phyloP scores from a whole-genome alignment of 2,888 invertebrate genomes.

The Phengaris arion region DNA sequence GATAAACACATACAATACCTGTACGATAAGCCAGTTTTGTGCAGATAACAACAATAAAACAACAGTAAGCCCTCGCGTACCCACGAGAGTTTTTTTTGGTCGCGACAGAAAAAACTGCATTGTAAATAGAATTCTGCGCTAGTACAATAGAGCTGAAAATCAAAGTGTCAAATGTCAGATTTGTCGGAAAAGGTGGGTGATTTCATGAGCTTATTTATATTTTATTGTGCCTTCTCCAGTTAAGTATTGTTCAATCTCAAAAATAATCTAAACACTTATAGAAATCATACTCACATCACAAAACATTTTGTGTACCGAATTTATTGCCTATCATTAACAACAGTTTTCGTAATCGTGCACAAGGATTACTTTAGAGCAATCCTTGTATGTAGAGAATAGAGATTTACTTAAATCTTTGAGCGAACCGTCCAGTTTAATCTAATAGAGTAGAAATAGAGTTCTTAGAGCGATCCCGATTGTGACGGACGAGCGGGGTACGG shows the following conservation, averaged over 20 bases:
- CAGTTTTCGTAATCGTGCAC: not conserved
- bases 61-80: too few species aligned
- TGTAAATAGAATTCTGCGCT: too few species aligned
- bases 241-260: too few species aligned
- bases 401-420: not conserved
- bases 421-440: constrained; percentile 30
- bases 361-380: not conserved
- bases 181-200: not conserved
- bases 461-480: constrained; percentile 41
- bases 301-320: not conserved
- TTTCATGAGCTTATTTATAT: too few species aligned
- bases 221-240: too few species aligned
- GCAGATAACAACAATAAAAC: too few species aligned
- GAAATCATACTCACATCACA: not conserved
- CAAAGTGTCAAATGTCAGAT: too few species aligned
- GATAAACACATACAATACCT: too few species aligned
- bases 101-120: too few species aligned
- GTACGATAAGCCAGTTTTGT: too few species aligned
- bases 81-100: too few species aligned
- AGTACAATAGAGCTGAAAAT: too few species aligned
- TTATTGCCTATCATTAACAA: constrained; percentile 1
- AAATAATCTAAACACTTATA: not conserved
- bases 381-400: not conserved
- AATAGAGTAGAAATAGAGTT: constrained; percentile 36
- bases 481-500: constrained; percentile 54